phyloP scores from a whole-genome alignment of 2,113 vertebrate species.

The Microcebus murinus region DNA sequence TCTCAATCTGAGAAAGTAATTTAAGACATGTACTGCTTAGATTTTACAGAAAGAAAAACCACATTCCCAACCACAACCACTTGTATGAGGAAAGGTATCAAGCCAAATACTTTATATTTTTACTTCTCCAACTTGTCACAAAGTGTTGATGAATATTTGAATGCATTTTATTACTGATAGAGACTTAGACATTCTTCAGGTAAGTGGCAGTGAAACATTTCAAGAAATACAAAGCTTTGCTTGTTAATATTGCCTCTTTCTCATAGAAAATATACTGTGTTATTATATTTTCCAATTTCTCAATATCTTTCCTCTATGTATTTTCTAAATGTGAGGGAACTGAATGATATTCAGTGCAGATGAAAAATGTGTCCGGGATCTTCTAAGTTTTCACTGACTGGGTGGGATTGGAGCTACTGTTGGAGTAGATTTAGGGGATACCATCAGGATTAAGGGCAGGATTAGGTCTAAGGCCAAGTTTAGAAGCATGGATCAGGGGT shows the following conservation, averaged over 20 bases:
- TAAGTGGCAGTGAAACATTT: not conserved
- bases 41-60: not conserved
- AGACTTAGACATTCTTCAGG: not conserved
- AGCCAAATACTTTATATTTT: not conserved
- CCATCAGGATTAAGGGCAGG: not conserved
- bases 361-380: no score
- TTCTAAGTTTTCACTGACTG: no score
- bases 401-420: no score
- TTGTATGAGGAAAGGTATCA: not conserved
- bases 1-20: slow-evolving; percentile 40
- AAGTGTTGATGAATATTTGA: not conserved
- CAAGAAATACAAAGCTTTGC: not conserved
- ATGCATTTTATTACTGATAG: not conserved
- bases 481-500: no score
- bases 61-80: not conserved
- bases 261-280: not conserved
- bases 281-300: not conserved
- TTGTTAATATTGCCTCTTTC: not conserved
- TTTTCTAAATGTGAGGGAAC: no score
- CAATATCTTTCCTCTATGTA: not conserved
- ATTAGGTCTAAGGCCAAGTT: no score
- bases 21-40: not conserved
- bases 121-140: not conserved
- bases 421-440: no score
- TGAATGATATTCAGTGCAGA: no score